These are phyloP conservation scores for Clavelina lepadiformis DNA, from an alignment of 23 tunicate species.

Conservation along the genomic window DNA sequence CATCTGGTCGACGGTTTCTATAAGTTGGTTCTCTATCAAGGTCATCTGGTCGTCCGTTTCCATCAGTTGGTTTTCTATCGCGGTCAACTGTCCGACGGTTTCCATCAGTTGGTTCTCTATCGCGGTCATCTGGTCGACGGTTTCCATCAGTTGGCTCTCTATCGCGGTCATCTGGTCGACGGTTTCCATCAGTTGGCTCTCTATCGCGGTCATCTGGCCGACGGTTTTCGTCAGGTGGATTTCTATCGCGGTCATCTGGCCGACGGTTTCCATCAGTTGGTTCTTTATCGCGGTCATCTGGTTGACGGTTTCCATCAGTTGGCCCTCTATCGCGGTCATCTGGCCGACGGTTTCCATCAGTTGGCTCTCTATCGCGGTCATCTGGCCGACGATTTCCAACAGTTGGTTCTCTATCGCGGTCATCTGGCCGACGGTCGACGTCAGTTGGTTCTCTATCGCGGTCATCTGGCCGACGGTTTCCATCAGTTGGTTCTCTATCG, in stretches of 20 bases:
- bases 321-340: not conserved
- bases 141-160: not conserved
- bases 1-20: not conserved
- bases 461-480: not conserved
- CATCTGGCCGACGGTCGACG: not conserved
- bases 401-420: not conserved
- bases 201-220: not conserved
- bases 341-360: not conserved
- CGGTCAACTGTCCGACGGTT: not conserved
- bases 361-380: not conserved
- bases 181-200: not conserved
- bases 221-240: not conserved
- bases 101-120: not conserved
- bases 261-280: not conserved
- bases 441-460: not conserved
- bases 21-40: not conserved
- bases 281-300: not conserved
- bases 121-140: not conserved
- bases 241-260: not conserved
- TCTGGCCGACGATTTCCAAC: not conserved
- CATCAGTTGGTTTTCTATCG: not conserved
- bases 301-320: not conserved
- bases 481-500: not conserved
- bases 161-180: not conserved
- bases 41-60: not conserved